Evolutionary conservation across 2,888 invertebrate species (phyloP), one percentile per base, ranked within the genome.

Genomic region (Notocelia uddmanniana): DNA sequence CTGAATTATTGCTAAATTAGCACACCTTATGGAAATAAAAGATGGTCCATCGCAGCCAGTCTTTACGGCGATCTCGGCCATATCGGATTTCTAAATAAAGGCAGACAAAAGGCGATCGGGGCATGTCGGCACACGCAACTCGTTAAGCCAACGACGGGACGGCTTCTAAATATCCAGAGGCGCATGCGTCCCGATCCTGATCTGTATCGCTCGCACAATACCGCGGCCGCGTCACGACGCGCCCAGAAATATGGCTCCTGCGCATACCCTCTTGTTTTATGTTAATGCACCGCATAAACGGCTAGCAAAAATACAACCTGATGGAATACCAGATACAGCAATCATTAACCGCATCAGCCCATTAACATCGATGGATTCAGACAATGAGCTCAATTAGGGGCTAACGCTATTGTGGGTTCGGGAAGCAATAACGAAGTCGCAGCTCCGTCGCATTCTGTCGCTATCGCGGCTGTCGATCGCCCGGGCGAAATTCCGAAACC

Each of bases 191-290:
- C 88, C n/a, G 91, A 93, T 93, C 90, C 88, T 45, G 91, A 93
- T 93, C 90, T 82, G 91, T 93, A 93, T 93, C 93, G 89, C 85
- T 83, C 86, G 90, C 90, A 92, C 92, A 92, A 91, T 91, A 90
- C 90, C 90, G 90, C 84, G 82, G 82, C 84, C 84, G 75, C 92
- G 90, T 92, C 92, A 92, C 92, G 93, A 89, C 88, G 88, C 85
- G 85, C 85, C 87, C 90, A 89, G 89, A 91, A 92, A 92, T 93
- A 93, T 93, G 92, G 87, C 83, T 81, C 74, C 79, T 81, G 79
- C 83, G 87, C 89, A 83, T 83, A 85, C 87, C 85, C 81, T 81
- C 91, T 89, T 92, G 92, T 92, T 93, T 92, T 93, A 93, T 93
- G 93, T 91, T 90, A 93, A 93, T 93, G 90, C 85, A 80, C 79